Evolutionary conservation across 1,140 invertebrate genomes (phyloP).

Genomic region (Pectinophora gossypiella): DNA sequence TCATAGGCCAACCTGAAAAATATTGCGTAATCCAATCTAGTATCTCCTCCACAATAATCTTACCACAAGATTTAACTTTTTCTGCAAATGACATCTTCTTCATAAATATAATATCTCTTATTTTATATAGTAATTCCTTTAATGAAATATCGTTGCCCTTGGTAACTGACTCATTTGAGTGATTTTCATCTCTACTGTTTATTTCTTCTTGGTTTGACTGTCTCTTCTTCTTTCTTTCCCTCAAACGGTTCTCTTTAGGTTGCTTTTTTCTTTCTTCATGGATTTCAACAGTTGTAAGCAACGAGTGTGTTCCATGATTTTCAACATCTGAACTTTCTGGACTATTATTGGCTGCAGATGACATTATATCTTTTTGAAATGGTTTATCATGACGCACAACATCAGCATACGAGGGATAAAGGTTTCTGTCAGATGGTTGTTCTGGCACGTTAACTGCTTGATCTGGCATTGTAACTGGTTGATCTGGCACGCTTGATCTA

Average conservation of each 20-base stretch:
- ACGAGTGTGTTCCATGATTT: too few relatives aligned
- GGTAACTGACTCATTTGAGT: neutral
- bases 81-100: too few relatives aligned
- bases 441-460: neutral
- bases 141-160: too few relatives aligned
- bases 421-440: neutral
- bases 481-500: too few relatives aligned
- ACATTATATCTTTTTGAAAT: too few relatives aligned
- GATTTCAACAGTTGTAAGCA: neutral
- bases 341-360: too few relatives aligned
- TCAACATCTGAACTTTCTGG: too few relatives aligned
- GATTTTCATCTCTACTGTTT: neutral
- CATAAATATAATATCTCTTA: neutral
- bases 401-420: neutral
- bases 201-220: neutral
- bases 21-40: neutral
- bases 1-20: neutral
- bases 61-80: too few relatives aligned
- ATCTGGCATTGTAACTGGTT: neutral
- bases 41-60: neutral
- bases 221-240: conserved; percentile 1
- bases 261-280: too few relatives aligned
- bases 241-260: too few relatives aligned
- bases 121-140: neutral
- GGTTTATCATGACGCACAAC: too few relatives aligned